Conservation (phyloP, 2,797 vertebrate species). For the Argya squamiceps region DNA sequence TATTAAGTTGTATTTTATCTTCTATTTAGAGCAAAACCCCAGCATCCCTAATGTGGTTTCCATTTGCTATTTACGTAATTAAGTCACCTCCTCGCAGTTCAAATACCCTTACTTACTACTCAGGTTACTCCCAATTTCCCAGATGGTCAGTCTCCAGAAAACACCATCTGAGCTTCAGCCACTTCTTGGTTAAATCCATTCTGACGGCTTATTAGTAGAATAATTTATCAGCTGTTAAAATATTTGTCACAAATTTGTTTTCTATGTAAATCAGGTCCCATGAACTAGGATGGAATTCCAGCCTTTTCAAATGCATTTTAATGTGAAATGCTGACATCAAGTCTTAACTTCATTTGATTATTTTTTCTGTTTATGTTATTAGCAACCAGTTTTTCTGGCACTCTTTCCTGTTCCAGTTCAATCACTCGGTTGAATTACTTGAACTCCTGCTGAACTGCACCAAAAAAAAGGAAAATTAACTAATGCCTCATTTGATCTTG, state of each 20-base stretch:
- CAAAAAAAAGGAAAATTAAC: constrained; percentile 70
- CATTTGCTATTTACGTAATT: background rate
- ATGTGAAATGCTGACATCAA: constrained; percentile 48
- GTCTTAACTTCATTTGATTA: constrained; percentile 51
- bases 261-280: background rate
- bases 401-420: constrained; percentile 61
- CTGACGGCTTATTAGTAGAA: constrained; percentile 13
- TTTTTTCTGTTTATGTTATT: constrained; percentile 65
- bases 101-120: background rate
- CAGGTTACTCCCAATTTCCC: background rate
- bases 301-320: constrained; percentile 38
- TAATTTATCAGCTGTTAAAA: constrained; percentile 28
- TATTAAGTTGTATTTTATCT: background rate
- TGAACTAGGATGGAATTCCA: constrained; percentile 13
- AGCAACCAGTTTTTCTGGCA: constrained; percentile 58
- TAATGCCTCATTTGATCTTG: constrained; percentile 71
- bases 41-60: background rate
- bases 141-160: background rate
- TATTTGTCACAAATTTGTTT: background rate
- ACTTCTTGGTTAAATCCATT: constrained; percentile 18
- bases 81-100: background rate
- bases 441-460: constrained; percentile 67
- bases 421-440: constrained; percentile 64
- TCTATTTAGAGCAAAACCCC: background rate
- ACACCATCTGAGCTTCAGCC: background rate